Conservation (phyloP, 2,113 vertebrate genomes). For the Nannospalax galili region DNA sequence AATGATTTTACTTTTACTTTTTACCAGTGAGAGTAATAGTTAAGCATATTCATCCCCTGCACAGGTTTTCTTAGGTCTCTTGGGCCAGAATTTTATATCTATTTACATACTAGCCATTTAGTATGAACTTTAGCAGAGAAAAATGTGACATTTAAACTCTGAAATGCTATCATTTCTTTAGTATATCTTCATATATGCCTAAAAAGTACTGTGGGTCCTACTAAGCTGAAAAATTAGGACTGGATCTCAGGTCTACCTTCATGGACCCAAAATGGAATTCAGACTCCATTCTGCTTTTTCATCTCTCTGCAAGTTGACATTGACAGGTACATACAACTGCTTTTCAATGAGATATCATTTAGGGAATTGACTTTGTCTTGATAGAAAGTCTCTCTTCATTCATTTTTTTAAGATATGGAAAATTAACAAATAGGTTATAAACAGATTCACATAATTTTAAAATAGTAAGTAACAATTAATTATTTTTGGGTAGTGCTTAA, state of each 20-base stretch:
- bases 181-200: not conserved
- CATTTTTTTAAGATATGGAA: not conserved
- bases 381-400: not conserved
- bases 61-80: not conserved
- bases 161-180: not conserved
- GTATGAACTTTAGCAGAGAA: not conserved
- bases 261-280: slow-evolving; percentile 8
- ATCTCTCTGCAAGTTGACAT: not conserved
- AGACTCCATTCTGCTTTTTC: not conserved
- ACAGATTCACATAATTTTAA: not conserved
- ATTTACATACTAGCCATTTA: not conserved
- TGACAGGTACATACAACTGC: not conserved
- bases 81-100: not conserved
- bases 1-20: not conserved
- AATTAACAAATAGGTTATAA: not conserved
- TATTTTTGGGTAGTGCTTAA: not conserved
- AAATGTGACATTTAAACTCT: not conserved
- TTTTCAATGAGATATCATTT: not conserved
- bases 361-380: not conserved
- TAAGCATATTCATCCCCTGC: not conserved
- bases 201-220: not conserved
- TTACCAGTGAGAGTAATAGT: not conserved
- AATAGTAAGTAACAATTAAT: not conserved
- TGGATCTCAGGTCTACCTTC: not conserved
- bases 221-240: not conserved